These are phyloP conservation scores for Euthynnus affinis DNA, from an alignment of 2,797 vertebrate genomes.

Conservation along the genomic window DNA sequence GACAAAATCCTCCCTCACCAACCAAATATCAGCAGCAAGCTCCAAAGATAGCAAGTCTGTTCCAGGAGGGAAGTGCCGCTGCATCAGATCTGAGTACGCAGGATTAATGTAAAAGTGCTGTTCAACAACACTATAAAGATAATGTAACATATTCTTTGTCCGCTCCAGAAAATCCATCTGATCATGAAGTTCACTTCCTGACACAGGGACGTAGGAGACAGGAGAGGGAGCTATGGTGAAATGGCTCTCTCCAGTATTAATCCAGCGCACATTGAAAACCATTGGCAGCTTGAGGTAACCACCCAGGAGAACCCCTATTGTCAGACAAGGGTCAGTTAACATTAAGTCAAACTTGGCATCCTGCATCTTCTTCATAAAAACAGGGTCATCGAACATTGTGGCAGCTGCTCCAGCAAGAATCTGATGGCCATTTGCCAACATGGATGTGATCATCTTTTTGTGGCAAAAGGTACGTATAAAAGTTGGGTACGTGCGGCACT, in stretches of 20 bases:
- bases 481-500: conserved; percentile 37
- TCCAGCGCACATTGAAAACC: conserved; percentile 81
- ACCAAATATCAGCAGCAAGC: conserved; percentile 77
- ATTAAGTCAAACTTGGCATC: conserved; percentile 78
- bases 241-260: conserved; percentile 74
- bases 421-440: conserved; percentile 30
- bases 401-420: conserved; percentile 25
- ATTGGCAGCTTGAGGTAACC: conserved; percentile 76
- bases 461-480: conserved; percentile 65
- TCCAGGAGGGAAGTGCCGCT: conserved; percentile 73
- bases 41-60: conserved; percentile 73
- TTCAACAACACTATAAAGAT: conserved; percentile 53
- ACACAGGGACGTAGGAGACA: conserved; percentile 74
- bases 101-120: conserved; percentile 53
- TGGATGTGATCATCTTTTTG: conserved; percentile 36
- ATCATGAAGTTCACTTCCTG: conserved; percentile 74
- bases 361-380: conserved; percentile 66
- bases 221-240: conserved; percentile 75
- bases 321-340: conserved; percentile 73
- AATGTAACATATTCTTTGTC: conserved; percentile 71
- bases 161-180: conserved; percentile 75
- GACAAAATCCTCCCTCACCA: conserved; percentile 80
- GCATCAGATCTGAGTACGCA: conserved; percentile 67
- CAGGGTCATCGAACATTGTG: conserved; percentile 67
- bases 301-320: conserved; percentile 69